A percentile compares a stretch with the other conserved stretches of the same genome.
These are phyloP conservation scores for Oasisia sp. DNA, from an alignment of 2,888 invertebrate species.

Conservation along the genomic window DNA sequence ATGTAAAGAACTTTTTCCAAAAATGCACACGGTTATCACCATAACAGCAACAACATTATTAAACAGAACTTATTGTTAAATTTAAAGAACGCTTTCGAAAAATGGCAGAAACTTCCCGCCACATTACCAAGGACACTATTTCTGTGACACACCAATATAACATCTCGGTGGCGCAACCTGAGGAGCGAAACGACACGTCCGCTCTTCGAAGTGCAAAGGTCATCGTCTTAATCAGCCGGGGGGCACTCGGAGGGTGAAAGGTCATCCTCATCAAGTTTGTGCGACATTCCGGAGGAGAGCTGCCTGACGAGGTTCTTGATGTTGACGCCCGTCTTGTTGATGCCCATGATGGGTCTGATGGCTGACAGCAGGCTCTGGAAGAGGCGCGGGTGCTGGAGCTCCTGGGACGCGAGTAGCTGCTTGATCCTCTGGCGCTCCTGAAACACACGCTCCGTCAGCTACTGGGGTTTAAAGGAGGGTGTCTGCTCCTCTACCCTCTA, in stretches of 20 bases:
- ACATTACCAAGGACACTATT: too few species aligned
- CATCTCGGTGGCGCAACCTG: too few species aligned
- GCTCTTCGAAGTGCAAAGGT: not conserved
- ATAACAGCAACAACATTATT: too few species aligned
- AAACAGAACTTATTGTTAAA: too few species aligned
- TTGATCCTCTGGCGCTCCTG: conserved; percentile 74
- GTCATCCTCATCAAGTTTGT: not conserved
- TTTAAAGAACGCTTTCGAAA: too few species aligned
- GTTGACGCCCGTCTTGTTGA: conserved; percentile 50
- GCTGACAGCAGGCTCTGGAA: conserved; percentile 80
- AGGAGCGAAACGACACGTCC: not conserved
- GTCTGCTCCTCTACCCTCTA: too few species aligned
- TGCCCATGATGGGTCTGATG: conserved; percentile 79
- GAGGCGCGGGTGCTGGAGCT: conserved; percentile 79
- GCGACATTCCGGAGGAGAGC: not conserved
- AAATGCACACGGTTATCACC: too few species aligned
- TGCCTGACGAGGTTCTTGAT: conserved; percentile 31
- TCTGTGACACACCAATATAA: too few species aligned
- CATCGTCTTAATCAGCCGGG: not conserved
- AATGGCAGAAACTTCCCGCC: too few species aligned
- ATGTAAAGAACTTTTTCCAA: too few species aligned
- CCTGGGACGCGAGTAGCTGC: conserved; percentile 79
- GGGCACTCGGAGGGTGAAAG: not conserved
- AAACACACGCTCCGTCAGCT: conserved; percentile 3
- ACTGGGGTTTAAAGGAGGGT: too few species aligned